Evolutionary conservation across 2,797 vertebrate species (phyloP).

Genomic region (Sorex maritimensis): DNA sequence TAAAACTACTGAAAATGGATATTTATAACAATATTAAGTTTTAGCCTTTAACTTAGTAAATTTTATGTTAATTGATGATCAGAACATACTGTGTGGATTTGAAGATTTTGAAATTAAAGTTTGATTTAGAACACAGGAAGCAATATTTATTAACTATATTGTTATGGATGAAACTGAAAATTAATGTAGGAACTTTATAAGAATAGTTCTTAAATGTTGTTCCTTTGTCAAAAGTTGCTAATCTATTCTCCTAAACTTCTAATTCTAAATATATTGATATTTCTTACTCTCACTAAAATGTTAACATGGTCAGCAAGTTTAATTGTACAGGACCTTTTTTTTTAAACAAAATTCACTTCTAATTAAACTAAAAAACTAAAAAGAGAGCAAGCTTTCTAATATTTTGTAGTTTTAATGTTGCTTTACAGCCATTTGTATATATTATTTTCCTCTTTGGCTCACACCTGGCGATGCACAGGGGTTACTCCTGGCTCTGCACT

Average conservation of each 20-base stretch:
- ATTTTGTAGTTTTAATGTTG: conserved; percentile 46
- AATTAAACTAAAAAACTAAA: conserved; percentile 69
- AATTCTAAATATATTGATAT: conserved; percentile 58
- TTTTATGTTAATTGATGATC: conserved; percentile 74
- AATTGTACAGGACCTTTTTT: conserved; percentile 56
- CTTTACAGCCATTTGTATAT: conserved; percentile 60
- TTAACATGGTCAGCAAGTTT: conserved; percentile 72
- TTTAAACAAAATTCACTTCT: conserved; percentile 56
- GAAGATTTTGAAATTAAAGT: conserved; percentile 75
- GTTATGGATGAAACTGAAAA: conserved; percentile 60
- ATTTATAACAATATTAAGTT: conserved; percentile 77
- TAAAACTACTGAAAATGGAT: conserved; percentile 80
- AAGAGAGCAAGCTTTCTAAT: conserved; percentile 67
- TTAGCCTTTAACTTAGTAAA: conserved; percentile 84
- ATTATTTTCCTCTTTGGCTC: background rate
- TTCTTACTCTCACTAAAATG: conserved; percentile 75
- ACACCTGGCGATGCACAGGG: too few species aligned
- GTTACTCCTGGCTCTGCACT: too few species aligned
- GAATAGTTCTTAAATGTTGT: conserved; percentile 46
- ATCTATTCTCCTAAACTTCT: conserved; percentile 62
- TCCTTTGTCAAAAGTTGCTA: conserved; percentile 73
- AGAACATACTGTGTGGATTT: conserved; percentile 79
- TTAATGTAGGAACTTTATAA: conserved; percentile 76
- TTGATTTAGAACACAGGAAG: conserved; percentile 72
- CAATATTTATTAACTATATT: conserved; percentile 75